Percentiles rank a stretch among this genome's conserved stretches.
These are phyloP conservation scores for Lucilia sericata DNA, from an alignment of 1,140 invertebrate species.

Conservation along the genomic window DNA sequence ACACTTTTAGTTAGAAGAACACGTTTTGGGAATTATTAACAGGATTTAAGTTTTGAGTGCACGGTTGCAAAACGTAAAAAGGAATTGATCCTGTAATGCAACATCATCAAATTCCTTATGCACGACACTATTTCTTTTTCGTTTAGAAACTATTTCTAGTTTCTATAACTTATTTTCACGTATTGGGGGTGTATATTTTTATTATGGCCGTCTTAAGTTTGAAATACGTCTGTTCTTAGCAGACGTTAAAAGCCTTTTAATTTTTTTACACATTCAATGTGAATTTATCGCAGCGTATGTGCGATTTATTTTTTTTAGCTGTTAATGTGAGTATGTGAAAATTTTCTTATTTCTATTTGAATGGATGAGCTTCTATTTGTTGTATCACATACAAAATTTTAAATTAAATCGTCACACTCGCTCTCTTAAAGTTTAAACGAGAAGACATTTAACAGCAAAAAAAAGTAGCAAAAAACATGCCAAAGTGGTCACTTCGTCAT, in stretches of 20 bases:
- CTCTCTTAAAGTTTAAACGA: background rate
- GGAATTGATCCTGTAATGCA: background rate
- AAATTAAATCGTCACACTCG: background rate
- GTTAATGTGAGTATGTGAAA: background rate
- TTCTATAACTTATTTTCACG: background rate
- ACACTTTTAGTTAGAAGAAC: conserved; percentile 14
- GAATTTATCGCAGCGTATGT: conserved; percentile 36
- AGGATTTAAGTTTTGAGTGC: background rate
- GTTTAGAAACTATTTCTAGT: background rate
- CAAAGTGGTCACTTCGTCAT: background rate
- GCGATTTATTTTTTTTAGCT: conserved; percentile 25
- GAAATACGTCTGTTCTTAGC: conserved; percentile 40
- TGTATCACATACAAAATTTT: too few species aligned
- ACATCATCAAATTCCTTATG: background rate
- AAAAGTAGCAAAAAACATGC: background rate
- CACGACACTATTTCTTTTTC: background rate
- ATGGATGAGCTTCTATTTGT: background rate
- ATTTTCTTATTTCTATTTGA: background rate
- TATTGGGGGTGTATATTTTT: background rate
- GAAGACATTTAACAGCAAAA: background rate
- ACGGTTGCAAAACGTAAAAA: background rate
- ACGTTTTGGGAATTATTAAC: conserved; percentile 19
- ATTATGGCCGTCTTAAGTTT: background rate
- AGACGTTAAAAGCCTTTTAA: conserved; percentile 41
- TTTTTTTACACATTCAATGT: background rate